Base-by-base conservation (phyloP, 2,113 vertebrate genomes). In the Capreolus pygargus region DNA sequence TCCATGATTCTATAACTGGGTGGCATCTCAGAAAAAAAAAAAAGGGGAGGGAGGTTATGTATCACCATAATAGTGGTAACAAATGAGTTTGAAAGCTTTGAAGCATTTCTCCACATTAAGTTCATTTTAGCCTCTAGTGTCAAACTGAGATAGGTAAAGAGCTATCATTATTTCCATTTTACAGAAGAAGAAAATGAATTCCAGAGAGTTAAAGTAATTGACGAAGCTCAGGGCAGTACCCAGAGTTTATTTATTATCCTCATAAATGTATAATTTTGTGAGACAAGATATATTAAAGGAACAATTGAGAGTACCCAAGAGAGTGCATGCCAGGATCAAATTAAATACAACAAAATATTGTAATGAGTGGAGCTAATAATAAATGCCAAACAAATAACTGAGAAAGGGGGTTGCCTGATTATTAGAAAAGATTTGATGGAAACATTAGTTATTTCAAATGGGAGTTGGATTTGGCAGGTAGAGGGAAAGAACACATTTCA, bases 391-490 rank as follows among this genome's bases (percentile, higher is more conserved):
- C 7, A 36, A 14, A 30, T 33, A 91, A 12, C 39, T 84, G 11
- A 93, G 33, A 93, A 93, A 88, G 13, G 25, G 1, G 33, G 13
- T 85, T 86, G 33, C 28, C 76, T 55, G 36, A 85, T 45, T 67
- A 43, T 36, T 89, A 89, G 25, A 61, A 39, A 74, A 64, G 7
- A 47, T 54, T 57, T 88, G 7, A 61, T 84, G 7, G 45, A 83
- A 94, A 93, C 78, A 27, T 14, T 61, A 36, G 16, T 89, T 89
- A 70, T 92, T 96, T 96, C 50, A 89, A 89, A 39, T 95, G 25
- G 81, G 43, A 83, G 19, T 55, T 78, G 15, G 7, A 83, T 78
- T 86, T 89, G 74, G 10, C 64, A 86, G 60, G 14, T 27, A 39
- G 67, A 95, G 12, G 12, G 23, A 74, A 58, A 81, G n/a, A 81